These are phyloP conservation scores for Gnathonemus echidnorhynchus DNA, from an alignment of 2,113 vertebrate genomes.

Conservation along the genomic window DNA sequence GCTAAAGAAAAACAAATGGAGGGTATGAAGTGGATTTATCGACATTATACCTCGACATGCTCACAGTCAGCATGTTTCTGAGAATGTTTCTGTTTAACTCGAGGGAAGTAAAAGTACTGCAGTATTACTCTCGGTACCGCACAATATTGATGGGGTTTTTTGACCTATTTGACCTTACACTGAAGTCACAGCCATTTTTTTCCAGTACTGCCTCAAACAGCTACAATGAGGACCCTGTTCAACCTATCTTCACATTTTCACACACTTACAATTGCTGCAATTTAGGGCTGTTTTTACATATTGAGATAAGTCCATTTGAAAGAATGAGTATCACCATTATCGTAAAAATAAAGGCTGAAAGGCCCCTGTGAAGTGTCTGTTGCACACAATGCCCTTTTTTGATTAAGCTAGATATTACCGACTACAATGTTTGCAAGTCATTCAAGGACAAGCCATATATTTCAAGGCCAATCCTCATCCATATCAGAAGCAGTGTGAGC, in stretches of 20 bases:
- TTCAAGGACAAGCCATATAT: background rate
- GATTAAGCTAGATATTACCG: slow-evolving; percentile 13
- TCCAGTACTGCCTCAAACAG: background rate
- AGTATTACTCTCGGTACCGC: background rate
- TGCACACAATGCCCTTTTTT: background rate
- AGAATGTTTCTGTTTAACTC: background rate
- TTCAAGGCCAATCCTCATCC: slow-evolving; percentile 29
- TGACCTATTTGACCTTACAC: background rate
- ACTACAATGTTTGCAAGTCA: slow-evolving; percentile 14
- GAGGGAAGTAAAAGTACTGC: background rate
- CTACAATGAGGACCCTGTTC: background rate
- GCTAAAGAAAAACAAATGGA: slow-evolving; percentile 30
- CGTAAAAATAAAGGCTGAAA: background rate
- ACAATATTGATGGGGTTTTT: background rate
- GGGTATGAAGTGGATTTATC: slow-evolving; percentile 38
- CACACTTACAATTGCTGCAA: background rate
- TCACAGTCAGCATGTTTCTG: background rate
- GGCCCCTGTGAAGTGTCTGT: background rate
- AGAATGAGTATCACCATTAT: background rate
- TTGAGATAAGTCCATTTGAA: background rate
- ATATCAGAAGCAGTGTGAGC: slow-evolving; percentile 24
- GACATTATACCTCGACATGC: slow-evolving; percentile 16
- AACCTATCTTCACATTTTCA: background rate
- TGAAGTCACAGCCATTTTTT: background rate
- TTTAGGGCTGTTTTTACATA: background rate